These are phyloP conservation scores for Aporrectodea caliginosa DNA, from an alignment of 1,140 invertebrate species.

Conservation along the genomic window DNA sequence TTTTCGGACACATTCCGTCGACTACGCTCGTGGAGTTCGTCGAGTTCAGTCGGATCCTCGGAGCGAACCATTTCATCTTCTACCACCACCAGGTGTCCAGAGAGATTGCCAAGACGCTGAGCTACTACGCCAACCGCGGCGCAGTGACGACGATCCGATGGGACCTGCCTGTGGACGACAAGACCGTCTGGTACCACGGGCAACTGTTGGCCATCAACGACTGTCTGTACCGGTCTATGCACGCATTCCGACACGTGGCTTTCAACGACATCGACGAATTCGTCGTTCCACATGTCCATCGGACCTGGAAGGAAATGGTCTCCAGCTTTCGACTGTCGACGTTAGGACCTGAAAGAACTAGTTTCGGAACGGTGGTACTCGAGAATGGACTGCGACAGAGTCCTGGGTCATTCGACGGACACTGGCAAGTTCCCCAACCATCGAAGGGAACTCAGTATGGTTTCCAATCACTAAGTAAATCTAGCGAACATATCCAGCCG, in stretches of 20 bases:
- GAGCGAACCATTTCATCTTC: slow-evolving; percentile 45
- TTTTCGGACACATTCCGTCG: slow-evolving; percentile 47
- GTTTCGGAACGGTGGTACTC: no score
- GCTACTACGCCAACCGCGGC: slow-evolving; percentile 39
- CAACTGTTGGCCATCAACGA: slow-evolving; percentile 51
- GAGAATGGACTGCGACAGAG: not conserved
- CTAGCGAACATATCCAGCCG: no score
- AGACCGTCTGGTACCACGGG: slow-evolving; percentile 51
- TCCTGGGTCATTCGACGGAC: not conserved
- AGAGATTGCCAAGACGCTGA: slow-evolving; percentile 39
- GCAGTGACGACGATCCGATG: slow-evolving; percentile 40
- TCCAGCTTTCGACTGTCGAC: not conserved
- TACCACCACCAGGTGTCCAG: slow-evolving; percentile 41
- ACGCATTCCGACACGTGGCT: slow-evolving; percentile 42
- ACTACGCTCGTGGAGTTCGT: slow-evolving; percentile 49
- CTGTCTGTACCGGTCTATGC: slow-evolving; percentile 50
- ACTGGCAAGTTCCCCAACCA: not conserved
- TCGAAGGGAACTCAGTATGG: no score
- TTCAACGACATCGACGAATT: slow-evolving; percentile 55
- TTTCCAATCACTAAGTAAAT: no score
- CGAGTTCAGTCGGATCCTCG: slow-evolving; percentile 47
- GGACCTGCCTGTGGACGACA: slow-evolving; percentile 39
- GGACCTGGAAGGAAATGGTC: slow-evolving; percentile 23
- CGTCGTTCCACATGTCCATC: slow-evolving; percentile 18
- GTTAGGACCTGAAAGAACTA: slow-evolving; percentile 12